A percentile compares a stretch with the other conserved stretches of the same genome.
Evolutionary conservation across 2,888 invertebrate species (phyloP).

Genomic region (Aelia acuminata): DNA sequence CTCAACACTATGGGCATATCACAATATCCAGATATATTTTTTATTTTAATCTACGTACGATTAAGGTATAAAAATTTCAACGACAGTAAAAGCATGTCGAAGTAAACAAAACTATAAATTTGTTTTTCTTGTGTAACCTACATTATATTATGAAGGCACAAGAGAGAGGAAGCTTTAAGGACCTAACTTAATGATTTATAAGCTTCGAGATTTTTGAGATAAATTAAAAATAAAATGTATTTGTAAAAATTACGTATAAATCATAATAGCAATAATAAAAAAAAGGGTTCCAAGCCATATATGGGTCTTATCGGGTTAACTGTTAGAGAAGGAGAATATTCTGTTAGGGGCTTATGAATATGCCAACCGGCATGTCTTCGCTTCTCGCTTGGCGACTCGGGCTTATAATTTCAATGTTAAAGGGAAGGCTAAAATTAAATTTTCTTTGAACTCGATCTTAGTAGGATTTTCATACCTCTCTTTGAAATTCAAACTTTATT

Average conservation of each 20-base stretch:
- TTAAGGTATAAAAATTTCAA: no score
- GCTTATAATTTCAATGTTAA: neutral
- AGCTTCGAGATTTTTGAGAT: no score
- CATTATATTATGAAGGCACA: no score
- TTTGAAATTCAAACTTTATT: neutral
- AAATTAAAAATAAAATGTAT: no score
- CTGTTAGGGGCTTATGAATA: constrained; percentile 20
- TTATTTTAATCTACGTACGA: no score
- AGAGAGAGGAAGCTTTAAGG: no score
- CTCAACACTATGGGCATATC: no score
- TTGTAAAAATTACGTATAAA: neutral
- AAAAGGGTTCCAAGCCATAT: neutral
- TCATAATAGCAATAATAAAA: neutral
- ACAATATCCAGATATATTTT: no score
- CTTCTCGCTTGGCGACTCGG: neutral
- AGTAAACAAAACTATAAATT: no score
- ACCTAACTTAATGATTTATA: no score
- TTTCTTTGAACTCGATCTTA: neutral
- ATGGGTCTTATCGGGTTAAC: neutral
- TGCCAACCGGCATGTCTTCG: neutral
- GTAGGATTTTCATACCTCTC: neutral
- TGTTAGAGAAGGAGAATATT: neutral
- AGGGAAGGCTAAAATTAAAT: constrained; percentile 3
- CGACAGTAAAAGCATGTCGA: no score
- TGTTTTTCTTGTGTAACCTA: no score